Base-by-base conservation (phyloP, 1,140 invertebrate genomes). In the Aphidius ervi region DNA sequence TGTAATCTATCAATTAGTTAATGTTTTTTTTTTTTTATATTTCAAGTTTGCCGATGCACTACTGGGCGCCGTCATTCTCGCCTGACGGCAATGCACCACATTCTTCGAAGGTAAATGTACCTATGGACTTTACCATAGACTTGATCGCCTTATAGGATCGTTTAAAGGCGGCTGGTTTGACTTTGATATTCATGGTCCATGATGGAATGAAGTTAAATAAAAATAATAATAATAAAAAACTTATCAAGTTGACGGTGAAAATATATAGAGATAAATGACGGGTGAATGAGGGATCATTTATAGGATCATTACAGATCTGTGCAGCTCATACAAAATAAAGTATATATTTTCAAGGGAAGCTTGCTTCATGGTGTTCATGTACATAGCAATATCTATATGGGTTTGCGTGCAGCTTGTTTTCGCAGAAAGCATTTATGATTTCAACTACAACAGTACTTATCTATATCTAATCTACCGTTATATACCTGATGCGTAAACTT, bases 1-100 rank as follows among this genome's bases (percentile, higher is more conserved):
- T 64, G 59, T 64, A 64, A 64, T 61, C 58, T 61, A 60, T 64
- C 63, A 57, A 64, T 64, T 64, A 64, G 63, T 47, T 55, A 49
- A 61, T 53, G 23, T 59, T 54, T 53, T 47, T 49, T 54, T 16
- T 54, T 49, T 46, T 46, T 56, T 39, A 50, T 58, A 50, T 58
- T 45, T 46, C 46, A 43, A 23, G 23, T 31, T 52, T 53, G 16
- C 55, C 7, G 57, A 46, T 20, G 39, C 8, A 57, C 46, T 45
- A 42, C 54, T 50, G 46, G 60, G 55, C 60, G 60, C 55, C 53
- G 55, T 62, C 55, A 50, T 56, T 61, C 54, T 55, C 42, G 53
- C 45, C 45, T 48, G 31, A 48, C 54, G 58, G 39, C 39, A 59
- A 41, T 43, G 23, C 23, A 31, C 23, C 23, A 31, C 23, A 31